phyloP scores from a whole-genome alignment of 2,113 vertebrate species.

The Myrmecobius fasciatus region DNA sequence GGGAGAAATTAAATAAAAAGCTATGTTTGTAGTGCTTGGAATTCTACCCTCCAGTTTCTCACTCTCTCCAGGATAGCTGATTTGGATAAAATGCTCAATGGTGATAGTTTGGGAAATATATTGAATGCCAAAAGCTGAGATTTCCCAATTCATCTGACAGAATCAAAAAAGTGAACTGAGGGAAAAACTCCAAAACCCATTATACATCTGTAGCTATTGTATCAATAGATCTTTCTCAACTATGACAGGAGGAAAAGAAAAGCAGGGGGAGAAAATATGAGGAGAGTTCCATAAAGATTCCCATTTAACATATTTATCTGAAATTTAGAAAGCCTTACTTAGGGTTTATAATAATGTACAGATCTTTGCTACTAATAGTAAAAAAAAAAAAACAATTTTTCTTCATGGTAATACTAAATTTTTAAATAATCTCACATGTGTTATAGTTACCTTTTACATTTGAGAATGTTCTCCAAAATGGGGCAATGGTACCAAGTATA shows the following conservation, averaged over 20 bases:
- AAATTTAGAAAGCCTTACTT: background rate
- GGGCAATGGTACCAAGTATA: background rate
- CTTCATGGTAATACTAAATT: background rate
- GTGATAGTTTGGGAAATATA: background rate
- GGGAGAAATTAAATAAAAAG: background rate
- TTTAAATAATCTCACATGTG: background rate
- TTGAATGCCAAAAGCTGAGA: conserved; percentile 13
- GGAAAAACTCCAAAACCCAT: background rate
- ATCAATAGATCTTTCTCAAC: background rate
- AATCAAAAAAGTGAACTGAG: background rate
- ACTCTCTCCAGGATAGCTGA: background rate
- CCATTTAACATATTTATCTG: conserved; percentile 1
- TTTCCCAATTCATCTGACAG: conserved; percentile 33
- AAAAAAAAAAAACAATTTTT: background rate
- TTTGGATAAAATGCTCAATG: conserved; percentile 6
- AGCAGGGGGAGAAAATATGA: background rate
- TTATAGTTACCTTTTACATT: background rate
- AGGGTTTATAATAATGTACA: background rate
- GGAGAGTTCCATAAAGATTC: background rate
- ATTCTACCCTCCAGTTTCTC: background rate
- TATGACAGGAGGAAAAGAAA: conserved; percentile 4
- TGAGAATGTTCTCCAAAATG: background rate
- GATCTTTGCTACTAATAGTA: background rate
- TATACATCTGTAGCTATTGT: background rate
- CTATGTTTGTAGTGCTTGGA: background rate